Base-by-base conservation (phyloP, 2,797 vertebrate genomes). In the Sebastes jordani region DNA sequence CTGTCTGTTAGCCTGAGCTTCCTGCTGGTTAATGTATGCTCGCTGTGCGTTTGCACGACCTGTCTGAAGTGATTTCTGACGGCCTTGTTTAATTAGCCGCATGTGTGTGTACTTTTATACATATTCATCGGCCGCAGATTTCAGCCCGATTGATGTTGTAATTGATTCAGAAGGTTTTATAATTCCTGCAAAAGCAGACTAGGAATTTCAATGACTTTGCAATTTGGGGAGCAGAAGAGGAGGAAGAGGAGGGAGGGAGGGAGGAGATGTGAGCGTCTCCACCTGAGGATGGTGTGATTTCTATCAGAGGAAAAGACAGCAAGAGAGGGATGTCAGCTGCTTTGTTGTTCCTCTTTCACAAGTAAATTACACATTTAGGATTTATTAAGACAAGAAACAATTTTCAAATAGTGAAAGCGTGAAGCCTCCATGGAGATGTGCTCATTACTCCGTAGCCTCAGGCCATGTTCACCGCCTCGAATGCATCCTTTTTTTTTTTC, bases 341-440 rank as follows among this genome's bases (percentile, higher is more conserved):
- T 97, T 97, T 98, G 96, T 97, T 98, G 97, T 97, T 96, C 79
- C 78, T 95, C 92, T 85, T 95, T 96, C 96, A 61, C 38, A 1
- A 96, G 96, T 97, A 98, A 98, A 98, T 98, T 97, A 98, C 97
- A 98, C 97, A 97, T 98, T 98, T 97, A 98, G 97, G 97, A 98
- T 98, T 98, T 99, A 99, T 99, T 98, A 98, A 98, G 98, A 98
- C 97, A 97, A 97, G 96, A 98, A 97, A 97, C 96, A 96, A 95
- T 97, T 97, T 97, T 97, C 96, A 96, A 97, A 97, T 96, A 96
- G 97, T 95, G 96, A 96, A 96, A 96, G 96, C 94, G 82, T 70
- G 74, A 96, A 97, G 97, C 93, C 97, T 97, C 97, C 88, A 91
- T 89, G 96, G 97, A 98, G 97, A 97, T 95, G 96, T 96, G 96